Evolutionary conservation across 1,140 invertebrate genomes (phyloP).

Genomic region (Drosophila sp.): DNA sequence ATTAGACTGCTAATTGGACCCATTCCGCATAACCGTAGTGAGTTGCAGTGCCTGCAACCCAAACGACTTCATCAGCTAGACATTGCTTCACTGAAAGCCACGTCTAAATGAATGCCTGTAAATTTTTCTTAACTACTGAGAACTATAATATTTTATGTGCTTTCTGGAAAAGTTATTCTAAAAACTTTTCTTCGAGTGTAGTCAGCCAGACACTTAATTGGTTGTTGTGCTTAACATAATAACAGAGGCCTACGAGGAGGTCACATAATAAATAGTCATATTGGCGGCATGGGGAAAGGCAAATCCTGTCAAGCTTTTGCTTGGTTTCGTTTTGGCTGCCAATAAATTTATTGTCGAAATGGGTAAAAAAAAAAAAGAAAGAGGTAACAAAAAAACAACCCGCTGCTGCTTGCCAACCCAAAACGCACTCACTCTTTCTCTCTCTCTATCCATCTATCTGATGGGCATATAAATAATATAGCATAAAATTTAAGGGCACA

Average conservation of each 20-base stretch:
- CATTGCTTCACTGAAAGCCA: too few species aligned
- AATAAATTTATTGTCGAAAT: conserved; percentile 54
- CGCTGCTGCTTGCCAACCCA: conserved; percentile 70
- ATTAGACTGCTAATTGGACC: too few species aligned
- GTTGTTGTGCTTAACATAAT: conserved; percentile 79
- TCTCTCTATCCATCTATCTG: neutral
- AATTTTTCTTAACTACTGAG: neutral
- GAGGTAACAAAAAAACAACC: conserved; percentile 55
- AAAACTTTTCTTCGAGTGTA: conserved; percentile 6
- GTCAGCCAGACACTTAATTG: conserved; percentile 67
- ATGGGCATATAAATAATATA: conserved; percentile 69
- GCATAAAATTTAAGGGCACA: conserved; percentile 58
- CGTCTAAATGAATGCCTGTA: neutral
- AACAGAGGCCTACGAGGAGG: conserved; percentile 58
- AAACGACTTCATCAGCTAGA: too few species aligned
- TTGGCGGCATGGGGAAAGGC: neutral
- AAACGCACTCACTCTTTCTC: conserved; percentile 65
- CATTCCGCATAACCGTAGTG: too few species aligned
- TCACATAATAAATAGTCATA: conserved; percentile 73
- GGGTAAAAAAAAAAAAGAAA: conserved; percentile 35
- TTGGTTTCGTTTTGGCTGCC: conserved; percentile 68
- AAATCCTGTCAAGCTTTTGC: conserved; percentile 28
- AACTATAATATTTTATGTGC: neutral
- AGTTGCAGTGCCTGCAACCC: too few species aligned
- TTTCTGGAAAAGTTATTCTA: neutral